These are phyloP conservation scores for Pseudotriccus pelzelni DNA, from an alignment of 2,797 vertebrate species.

Conservation along the genomic window DNA sequence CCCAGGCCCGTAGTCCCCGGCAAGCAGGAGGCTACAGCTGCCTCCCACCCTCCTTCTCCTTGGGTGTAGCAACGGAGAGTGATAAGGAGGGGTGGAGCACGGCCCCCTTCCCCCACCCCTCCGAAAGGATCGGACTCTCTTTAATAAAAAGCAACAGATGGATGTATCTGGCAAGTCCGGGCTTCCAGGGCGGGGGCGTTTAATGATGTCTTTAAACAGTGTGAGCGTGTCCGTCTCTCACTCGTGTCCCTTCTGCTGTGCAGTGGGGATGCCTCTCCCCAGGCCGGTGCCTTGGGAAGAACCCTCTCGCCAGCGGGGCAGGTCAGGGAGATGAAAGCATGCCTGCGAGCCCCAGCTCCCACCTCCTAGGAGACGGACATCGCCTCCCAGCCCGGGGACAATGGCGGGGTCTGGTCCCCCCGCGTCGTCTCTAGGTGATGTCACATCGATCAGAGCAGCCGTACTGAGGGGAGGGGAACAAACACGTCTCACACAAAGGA, in stretches of 20 bases:
- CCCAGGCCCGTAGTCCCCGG: not conserved
- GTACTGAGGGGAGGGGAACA: constrained; percentile 25
- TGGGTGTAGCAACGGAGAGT: not conserved
- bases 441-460: constrained; percentile 73
- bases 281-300: constrained; percentile 60
- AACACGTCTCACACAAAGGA: constrained; percentile 44
- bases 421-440: constrained; percentile 69
- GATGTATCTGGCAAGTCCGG: not conserved
- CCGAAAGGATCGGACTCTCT: not conserved
- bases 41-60: not conserved
- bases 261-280: constrained; percentile 52
- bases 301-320: constrained; percentile 38
- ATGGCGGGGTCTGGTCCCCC: constrained; percentile 75
- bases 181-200: not conserved
- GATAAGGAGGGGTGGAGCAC: not conserved
- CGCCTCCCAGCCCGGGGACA: constrained; percentile 83
- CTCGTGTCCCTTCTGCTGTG: constrained; percentile 72
- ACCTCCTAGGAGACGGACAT: constrained; percentile 92
- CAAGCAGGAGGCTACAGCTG: not conserved
- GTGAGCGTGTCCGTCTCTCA: constrained; percentile 51
- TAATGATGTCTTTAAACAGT: constrained; percentile 46
- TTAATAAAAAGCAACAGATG: constrained; percentile 31
- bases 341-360: constrained; percentile 80
- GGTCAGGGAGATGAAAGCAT: constrained; percentile 92
- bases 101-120: not conserved